phyloP scores from a whole-genome alignment of 2,113 vertebrate genomes.

The Phyllopteryx taeniolatus region DNA sequence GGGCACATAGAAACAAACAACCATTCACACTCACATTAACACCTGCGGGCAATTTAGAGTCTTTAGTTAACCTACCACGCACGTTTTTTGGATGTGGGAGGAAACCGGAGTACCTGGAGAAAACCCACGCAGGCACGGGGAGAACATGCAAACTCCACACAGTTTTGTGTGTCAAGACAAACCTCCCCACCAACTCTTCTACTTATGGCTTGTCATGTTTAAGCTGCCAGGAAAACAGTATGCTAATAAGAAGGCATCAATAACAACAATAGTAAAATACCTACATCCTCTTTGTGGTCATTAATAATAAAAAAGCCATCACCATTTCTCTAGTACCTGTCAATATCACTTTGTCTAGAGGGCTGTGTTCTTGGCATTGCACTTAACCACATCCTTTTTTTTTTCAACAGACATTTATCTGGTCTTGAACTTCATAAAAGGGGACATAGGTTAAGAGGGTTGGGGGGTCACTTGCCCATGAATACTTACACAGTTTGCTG shows the following conservation, averaged over 20 bases:
- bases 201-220: conserved; percentile 46
- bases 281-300: conserved; percentile 70
- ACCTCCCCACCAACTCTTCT: conserved; percentile 44
- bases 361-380: conserved; percentile 65
- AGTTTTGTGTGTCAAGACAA: conserved; percentile 16
- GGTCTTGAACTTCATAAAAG: conserved; percentile 59
- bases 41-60: too few species aligned
- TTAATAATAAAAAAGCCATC: conserved; percentile 76
- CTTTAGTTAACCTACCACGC: too few species aligned
- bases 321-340: conserved; percentile 60
- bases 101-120: too few species aligned
- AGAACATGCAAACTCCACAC: too few species aligned
- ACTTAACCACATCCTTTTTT: conserved; percentile 67
- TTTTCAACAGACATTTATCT: conserved; percentile 56
- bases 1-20: too few species aligned
- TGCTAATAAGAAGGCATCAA: conserved; percentile 58
- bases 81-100: too few species aligned
- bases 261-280: conserved; percentile 67
- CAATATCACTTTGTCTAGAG: conserved; percentile 64
- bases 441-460: conserved; percentile 54
- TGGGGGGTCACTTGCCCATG: conserved; percentile 36
- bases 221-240: conserved; percentile 66
- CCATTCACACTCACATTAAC: too few species aligned
- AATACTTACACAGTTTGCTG: conserved; percentile 25
- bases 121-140: too few species aligned